These are phyloP conservation scores for Idaea biselata DNA, from an alignment of 2,888 invertebrate genomes.

Conservation along the genomic window DNA sequence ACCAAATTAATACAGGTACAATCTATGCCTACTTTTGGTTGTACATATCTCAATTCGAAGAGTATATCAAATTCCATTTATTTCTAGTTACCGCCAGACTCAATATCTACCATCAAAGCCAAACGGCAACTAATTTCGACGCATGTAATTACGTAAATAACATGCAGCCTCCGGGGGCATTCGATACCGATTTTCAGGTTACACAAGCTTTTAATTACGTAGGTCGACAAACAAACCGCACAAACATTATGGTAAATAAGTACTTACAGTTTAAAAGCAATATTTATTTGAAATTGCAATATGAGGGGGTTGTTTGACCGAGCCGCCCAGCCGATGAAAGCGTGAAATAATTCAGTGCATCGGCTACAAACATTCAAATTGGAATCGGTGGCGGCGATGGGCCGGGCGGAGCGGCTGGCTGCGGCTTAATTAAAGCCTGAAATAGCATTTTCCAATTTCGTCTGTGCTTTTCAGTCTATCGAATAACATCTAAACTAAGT, in stretches of 20 bases:
- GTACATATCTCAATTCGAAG: too few relatives aligned
- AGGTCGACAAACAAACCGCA: conserved; percentile 37
- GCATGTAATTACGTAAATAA: conserved; percentile 26
- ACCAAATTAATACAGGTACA: too few relatives aligned
- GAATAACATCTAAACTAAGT: conserved; percentile 10
- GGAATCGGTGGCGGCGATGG: conserved; percentile 39
- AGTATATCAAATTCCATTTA: too few relatives aligned
- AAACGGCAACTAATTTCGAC: conserved; percentile 36
- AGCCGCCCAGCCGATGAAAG: conserved; percentile 23
- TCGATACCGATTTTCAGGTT: conserved; percentile 28
- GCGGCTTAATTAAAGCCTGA: conserved; percentile 23
- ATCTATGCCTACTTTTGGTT: too few relatives aligned
- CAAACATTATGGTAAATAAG: conserved; percentile 37
- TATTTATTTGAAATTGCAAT: conserved; percentile 53
- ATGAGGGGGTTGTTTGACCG: conserved; percentile 46
- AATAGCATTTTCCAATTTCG: conserved; percentile 47
- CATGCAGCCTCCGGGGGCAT: conserved; percentile 29
- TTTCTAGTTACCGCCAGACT: not conserved
- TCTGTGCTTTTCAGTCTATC: not conserved
- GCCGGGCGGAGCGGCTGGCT: conserved; percentile 34
- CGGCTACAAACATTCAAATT: conserved; percentile 61
- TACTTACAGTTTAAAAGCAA: conserved; percentile 44
- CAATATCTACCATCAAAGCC: conserved; percentile 2
- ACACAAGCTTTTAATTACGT: conserved; percentile 54
- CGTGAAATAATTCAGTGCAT: conserved; percentile 50